Conservation (phyloP, 2,113 vertebrate species). For the Sterrhoptilus dennistouni region DNA sequence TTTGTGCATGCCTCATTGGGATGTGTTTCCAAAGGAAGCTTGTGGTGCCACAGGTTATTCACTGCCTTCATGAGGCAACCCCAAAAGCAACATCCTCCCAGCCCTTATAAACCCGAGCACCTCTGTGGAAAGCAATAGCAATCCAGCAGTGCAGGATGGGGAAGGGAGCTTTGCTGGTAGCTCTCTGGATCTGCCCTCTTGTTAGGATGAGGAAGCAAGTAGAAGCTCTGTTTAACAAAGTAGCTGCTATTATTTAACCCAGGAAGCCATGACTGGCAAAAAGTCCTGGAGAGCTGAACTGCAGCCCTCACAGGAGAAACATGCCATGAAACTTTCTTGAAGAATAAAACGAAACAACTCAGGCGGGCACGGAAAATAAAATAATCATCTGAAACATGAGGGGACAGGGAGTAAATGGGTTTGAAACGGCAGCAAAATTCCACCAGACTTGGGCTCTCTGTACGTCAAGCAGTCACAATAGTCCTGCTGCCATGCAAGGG, state of each 20-base stretch:
- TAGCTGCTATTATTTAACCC: neutral
- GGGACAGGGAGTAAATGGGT: neutral
- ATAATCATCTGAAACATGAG: neutral
- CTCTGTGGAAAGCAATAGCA: neutral
- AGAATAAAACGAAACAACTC: neutral
- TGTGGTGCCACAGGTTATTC: neutral
- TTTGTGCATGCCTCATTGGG: accelerated
- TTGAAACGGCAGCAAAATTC: neutral
- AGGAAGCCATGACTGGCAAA: neutral
- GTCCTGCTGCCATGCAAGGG: neutral
- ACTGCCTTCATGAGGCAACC: accelerated
- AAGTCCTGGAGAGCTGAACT: neutral
- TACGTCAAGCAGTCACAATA: neutral
- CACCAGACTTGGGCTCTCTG: neutral
- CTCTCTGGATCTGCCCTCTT: neutral
- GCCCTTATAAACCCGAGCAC: neutral
- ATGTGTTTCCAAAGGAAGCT: neutral
- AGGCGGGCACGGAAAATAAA: neutral
- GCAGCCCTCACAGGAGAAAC: neutral
- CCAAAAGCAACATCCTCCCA: neutral
- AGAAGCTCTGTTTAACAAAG: neutral
- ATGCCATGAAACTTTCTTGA: neutral
- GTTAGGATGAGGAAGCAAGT: neutral
- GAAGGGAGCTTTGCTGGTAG: neutral
- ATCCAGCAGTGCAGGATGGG: accelerated